Evolutionary conservation across 2,888 invertebrate genomes (phyloP), one percentile per base, ranked within the genome.

Genomic region (Plemyria rubiginata): DNA sequence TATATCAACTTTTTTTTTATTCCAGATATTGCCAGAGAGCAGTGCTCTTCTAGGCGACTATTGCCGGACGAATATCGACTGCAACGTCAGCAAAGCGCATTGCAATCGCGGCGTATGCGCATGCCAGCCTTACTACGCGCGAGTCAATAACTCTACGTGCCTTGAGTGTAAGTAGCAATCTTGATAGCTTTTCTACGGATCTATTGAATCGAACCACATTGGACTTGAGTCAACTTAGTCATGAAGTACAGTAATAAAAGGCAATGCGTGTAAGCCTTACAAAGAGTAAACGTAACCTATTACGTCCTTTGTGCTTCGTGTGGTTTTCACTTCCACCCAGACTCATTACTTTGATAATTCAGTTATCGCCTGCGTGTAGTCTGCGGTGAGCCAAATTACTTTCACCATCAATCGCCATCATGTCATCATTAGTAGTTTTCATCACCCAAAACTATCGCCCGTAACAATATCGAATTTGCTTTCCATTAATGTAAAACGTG

Each of bases 41-140:
- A 77, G 75, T 68, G 81, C 75, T 32, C 87, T 84, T 56, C 82
- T 96, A 56, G 96, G 96, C 32, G 94, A 94, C 61, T 89, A 91
- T 68, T 97, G 96, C 82, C 92, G 90, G 69, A 87, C 90, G 57
- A 94, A 94, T 78, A 87, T 88, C 72, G 95, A 96, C 73, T 97
- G 97, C 84, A 92, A 92, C 70, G 93, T 95, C 67, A 85, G 91
- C 62, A 94, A 95, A 78, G 94, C 96, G 68, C 94, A 94, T 67
- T 96, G 96, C 84, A 87, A 93, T 70, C 88, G 93, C 78, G 97
- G 97, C 73, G 93, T 94, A 70, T 98, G 98, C 90, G 94, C 95
- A 63, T 98, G 98, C 87, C 95, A 96, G 84, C 96, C 97, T 38
- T 97, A 96, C 88, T 97, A 94, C 87, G 97, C 97, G 40, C 94